phyloP scores from a whole-genome alignment of 2,888 invertebrate species.

The Frankliniella fusca region DNA sequence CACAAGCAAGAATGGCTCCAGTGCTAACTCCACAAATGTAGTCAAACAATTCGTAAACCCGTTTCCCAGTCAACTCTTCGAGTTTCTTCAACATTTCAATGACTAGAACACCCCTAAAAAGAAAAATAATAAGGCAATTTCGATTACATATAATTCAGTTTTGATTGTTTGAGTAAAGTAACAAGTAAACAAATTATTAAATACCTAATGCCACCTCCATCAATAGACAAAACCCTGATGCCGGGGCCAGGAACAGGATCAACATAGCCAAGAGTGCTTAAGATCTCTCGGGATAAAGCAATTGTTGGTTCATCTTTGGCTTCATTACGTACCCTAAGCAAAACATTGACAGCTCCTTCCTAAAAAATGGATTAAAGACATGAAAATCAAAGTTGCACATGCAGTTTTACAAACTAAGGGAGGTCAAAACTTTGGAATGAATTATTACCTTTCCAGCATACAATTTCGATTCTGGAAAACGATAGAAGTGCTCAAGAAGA shows the following conservation, averaged over 20 bases:
- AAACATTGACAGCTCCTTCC: conserved; percentile 64
- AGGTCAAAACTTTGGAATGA: background rate
- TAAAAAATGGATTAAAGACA: conserved; percentile 43
- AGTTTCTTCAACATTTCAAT: conserved; percentile 75
- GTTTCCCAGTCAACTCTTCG: conserved; percentile 64
- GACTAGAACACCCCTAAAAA: conserved; percentile 70
- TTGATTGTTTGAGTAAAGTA: background rate
- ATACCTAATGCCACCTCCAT: conserved; percentile 79
- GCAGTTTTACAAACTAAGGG: background rate
- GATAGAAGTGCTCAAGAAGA: conserved; percentile 65
- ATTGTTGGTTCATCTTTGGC: conserved; percentile 46
- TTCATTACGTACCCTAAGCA: conserved; percentile 55
- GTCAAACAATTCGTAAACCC: conserved; percentile 77
- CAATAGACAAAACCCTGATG: conserved; percentile 75
- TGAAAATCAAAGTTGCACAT: background rate
- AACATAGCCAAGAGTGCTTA: conserved; percentile 67
- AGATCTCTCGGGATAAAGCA: conserved; percentile 53
- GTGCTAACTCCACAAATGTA: conserved; percentile 80
- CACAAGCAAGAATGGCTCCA: conserved; percentile 73
- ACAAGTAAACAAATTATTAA: conserved; percentile 25
- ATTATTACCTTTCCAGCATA: conserved; percentile 63
- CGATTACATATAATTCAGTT: background rate
- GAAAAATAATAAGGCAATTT: conserved; percentile 33
- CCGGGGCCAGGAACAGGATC: conserved; percentile 67
- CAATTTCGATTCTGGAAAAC: conserved; percentile 68